Base-by-base conservation (phyloP, 2,797 vertebrate species). In the Chelon auratus region DNA sequence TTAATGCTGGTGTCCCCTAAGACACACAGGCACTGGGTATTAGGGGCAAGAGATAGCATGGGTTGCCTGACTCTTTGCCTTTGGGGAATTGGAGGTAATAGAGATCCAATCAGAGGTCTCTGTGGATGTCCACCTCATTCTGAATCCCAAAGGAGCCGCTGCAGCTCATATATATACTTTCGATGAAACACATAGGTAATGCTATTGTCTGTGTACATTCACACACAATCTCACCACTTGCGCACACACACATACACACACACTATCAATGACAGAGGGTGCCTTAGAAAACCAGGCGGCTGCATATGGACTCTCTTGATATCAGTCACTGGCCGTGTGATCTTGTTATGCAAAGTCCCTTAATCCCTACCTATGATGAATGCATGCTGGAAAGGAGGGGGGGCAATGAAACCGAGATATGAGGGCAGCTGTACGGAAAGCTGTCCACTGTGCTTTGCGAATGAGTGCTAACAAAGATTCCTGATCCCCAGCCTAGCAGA, bases 251-350 rank as follows among this genome's bases (percentile, higher is more conserved):
- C 87, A 94, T 94, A 94, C 87, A 89, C 93, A 93, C 94, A 95
- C 95, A 96, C 95, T 96, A 95, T 95, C 91, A 92, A 95, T 95
- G 94, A 93, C 95, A 94, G 93, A 93, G 95, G 95, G 94, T 90
- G 94, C 95, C 95, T 95, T 94, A 94, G 94, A 97, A 97, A 97
- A 97, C 95, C 96, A 97, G 96, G 95, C 95, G 95, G 95, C 95
- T 97, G 96, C 97, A 97, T 98, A 98, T 98, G 97, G 97, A 95
- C 96, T 94, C 95, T 96, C 97, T 98, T 97, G 97, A 99, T 99
- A 97, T 98, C 97, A 97, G 96, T 97, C 97, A 98, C 96, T 99
- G 97, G 96, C 97, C 96, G 96, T 98, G 96, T 99, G 97, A 99
- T 99, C 97, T 97, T 97, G 97, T 99, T 99, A 99, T 98, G 97